Evolutionary conservation across 2,797 vertebrate genomes (phyloP), one percentile per base, ranked within the genome.

Genomic region (Lutjanus campechanus): DNA sequence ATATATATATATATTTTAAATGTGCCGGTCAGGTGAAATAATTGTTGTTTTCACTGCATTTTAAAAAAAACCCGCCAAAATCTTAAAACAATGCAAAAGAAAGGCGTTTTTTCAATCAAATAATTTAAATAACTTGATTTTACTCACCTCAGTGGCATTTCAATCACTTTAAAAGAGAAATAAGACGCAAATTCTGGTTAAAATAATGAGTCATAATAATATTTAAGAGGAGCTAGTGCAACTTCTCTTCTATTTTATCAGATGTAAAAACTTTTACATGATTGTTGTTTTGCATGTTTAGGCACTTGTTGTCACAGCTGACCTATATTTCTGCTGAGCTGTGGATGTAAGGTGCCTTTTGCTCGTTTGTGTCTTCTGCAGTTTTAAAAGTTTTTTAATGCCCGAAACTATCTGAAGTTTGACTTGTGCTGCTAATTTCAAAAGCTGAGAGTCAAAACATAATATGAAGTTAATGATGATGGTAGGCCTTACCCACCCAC

Each of bases 271-370:
- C 1, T 1, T 72, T 22, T 0, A 7, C 17, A 59, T 13, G 12
- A 8, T 16, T 36, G n/a, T 22, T 9, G 25, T 46, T 54, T 36
- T 59, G 40, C 10, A 10, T 19, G 17, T 75, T 72, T 25, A 5
- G 2, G 10, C 8, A 41, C 5, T 11, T 0, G 70, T 40, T 46
- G 19, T 58, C 59, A 55, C 40, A 59, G 43, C 5, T 91, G 89
- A 89, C 84, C 86, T 84, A 88, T 58, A 85, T 86, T 83, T 65
- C 50, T 12, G 20, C 2, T 54, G 29, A 25, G 6, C 29, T 43
- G 5, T 19, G 60, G 40, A 9, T 40, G 8, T 3, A 15, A 40
- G 10, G 54, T 69, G 7, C 11, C 3, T 69, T 54, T 72, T 56
- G 11, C 17, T 17, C 6, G 56, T 60, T 36, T 78, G 15, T 10